phyloP scores from a whole-genome alignment of 64 coral and sea anemone species.

The Exaiptasia diaphana region DNA sequence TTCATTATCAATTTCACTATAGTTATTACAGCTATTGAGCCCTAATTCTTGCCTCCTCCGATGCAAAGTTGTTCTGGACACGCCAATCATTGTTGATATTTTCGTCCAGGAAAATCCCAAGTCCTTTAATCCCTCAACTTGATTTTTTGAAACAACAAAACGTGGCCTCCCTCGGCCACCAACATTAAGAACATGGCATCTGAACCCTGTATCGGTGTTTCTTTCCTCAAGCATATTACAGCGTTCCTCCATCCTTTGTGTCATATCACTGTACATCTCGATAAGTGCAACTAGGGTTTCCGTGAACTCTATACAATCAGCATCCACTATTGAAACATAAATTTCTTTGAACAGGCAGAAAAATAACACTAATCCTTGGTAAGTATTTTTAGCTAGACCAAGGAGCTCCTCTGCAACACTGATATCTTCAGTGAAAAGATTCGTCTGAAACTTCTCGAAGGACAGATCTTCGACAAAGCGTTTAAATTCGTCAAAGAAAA shows the following conservation, averaged over 20 bases:
- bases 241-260: too few species aligned
- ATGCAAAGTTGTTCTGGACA: constrained; percentile 55
- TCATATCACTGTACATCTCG: too few species aligned
- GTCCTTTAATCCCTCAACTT: constrained; percentile 38
- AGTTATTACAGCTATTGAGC: neutral
- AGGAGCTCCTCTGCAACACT: neutral
- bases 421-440: constrained; percentile 13
- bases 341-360: constrained; percentile 27
- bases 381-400: constrained; percentile 2
- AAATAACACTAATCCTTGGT: constrained; percentile 33
- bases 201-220: constrained; percentile 6
- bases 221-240: constrained; percentile 32
- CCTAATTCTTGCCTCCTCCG: constrained; percentile 39
- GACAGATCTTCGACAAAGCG: constrained; percentile 22
- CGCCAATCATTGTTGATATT: constrained; percentile 47
- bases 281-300: constrained; percentile 11
- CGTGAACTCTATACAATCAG: constrained; percentile 28
- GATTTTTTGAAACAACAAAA: constrained; percentile 31
- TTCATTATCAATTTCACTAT: constrained; percentile 26
- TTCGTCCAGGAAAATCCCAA: constrained; percentile 59
- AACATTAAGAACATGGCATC: constrained; percentile 3
- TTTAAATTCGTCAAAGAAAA: constrained; percentile 29
- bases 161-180: constrained; percentile 3
- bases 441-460: neutral
- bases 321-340: constrained; percentile 28